Base-by-base conservation (phyloP, 2,797 vertebrate species). In the Poliocrania exsul region DNA sequence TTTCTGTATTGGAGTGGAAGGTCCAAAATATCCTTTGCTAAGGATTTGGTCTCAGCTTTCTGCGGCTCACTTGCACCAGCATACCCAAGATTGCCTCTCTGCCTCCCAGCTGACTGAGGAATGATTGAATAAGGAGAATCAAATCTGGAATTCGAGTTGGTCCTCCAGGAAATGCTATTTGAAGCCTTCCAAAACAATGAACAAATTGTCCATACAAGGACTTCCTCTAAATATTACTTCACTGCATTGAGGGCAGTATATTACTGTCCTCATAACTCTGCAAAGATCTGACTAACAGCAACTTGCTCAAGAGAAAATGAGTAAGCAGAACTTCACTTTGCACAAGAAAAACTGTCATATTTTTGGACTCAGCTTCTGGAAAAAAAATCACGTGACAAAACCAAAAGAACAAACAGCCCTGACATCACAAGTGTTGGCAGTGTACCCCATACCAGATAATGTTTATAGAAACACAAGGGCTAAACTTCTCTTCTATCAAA, bases 211-310 rank as follows among this genome's bases (percentile, higher is more conserved):
- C 70, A 33, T 70, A 86, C 31, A 92, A 81, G 66, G 77, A 90
- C 46, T 94, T 97, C 88, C 92, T 82, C 44, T 88, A 54, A 70
- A 92, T 86, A 79, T 90, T 3, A 84, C 42, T 81, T 91, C 44
- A 83, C 13, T 60, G 62, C 33, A 29, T 9, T 62, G 49, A 88
- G 58, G 21, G 33, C 18, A 51, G 42, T 23, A 62, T 23, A 20
- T 10, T 47, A 71, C 25, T 25, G 28, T 90, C 51, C n/a, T 53
- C 57, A 81, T 38, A 92, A 15, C 51, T 88, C 75, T 47, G 49
- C 25, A 54, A 61, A 88, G 47, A 60, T 79, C 69, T 92, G 87
- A 92, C 50, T 70, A 83, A 79, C 33, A 69, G 44, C 42, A 61
- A 38, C 33, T 90, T 92, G 54, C 58, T 70, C 49, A 86, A 86